These are phyloP conservation scores for Psilopsiagon aymara DNA, from an alignment of 2,113 vertebrate species.

Conservation along the genomic window DNA sequence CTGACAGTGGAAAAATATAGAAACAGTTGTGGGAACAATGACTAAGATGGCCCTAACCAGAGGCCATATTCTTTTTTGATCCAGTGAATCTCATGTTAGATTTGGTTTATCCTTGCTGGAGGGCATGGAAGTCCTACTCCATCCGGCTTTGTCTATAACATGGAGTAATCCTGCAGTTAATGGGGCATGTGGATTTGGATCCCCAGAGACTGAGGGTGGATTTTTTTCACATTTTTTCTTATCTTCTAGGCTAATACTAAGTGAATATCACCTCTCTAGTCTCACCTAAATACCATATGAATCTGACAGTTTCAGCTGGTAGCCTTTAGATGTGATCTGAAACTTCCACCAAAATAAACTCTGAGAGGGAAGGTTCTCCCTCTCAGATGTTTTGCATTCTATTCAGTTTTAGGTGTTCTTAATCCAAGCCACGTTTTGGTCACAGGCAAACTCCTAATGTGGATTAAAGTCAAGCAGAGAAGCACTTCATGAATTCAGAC, in stretches of 20 bases:
- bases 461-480: neutral
- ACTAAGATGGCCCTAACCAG: neutral
- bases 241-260: neutral
- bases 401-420: neutral
- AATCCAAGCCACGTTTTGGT: neutral
- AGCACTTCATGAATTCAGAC: neutral
- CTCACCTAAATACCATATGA: neutral
- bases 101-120: neutral
- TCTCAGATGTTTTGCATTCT: neutral
- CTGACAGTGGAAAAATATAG: neutral
- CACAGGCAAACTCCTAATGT: neutral
- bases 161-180: neutral
- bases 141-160: neutral
- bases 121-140: neutral
- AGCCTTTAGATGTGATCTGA: neutral
- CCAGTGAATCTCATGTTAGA: neutral
- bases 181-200: neutral
- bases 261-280: neutral
- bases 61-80: neutral
- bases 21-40: neutral
- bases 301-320: neutral
- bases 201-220: neutral
- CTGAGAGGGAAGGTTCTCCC: neutral
- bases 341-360: neutral
- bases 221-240: neutral